Percentiles rank a stretch among this genome's conserved stretches.
Conservation (phyloP, 2,113 vertebrate genomes). For the Narcine bancroftii region DNA sequence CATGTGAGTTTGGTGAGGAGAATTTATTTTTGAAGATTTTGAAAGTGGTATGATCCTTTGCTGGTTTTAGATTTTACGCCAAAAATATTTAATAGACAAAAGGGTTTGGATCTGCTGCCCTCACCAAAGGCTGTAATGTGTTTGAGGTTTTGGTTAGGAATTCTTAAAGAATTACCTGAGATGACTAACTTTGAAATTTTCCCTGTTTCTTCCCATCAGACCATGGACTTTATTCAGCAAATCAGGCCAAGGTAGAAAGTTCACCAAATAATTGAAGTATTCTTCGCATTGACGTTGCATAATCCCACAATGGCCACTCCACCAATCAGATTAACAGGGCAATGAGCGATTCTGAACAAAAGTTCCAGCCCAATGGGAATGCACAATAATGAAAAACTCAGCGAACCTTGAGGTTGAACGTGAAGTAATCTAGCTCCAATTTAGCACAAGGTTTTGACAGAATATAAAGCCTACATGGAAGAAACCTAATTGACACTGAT, state of each 20-base stretch:
- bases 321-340: no score
- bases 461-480: no score
- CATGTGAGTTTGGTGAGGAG: not conserved
- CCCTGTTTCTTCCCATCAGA: not conserved
- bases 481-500: no score
- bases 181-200: not conserved
- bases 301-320: no score
- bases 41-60: not conserved
- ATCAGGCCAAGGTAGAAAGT: not conserved
- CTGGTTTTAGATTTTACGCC: not conserved
- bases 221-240: not conserved
- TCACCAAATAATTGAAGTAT: not conserved
- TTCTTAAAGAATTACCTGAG: not conserved
- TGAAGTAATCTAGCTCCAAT: no score
- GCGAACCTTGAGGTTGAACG: no score
- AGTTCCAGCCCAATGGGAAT: no score
- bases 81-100: slow-evolving; percentile 8
- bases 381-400: no score
- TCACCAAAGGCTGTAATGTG: not conserved
- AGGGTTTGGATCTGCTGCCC: not conserved
- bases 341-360: no score
- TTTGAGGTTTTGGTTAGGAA: not conserved
- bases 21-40: not conserved
- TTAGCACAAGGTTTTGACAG: no score
- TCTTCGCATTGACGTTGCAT: not conserved